phyloP scores from a whole-genome alignment of 1,140 invertebrate genomes.

The Saccostrea cuccullata region DNA sequence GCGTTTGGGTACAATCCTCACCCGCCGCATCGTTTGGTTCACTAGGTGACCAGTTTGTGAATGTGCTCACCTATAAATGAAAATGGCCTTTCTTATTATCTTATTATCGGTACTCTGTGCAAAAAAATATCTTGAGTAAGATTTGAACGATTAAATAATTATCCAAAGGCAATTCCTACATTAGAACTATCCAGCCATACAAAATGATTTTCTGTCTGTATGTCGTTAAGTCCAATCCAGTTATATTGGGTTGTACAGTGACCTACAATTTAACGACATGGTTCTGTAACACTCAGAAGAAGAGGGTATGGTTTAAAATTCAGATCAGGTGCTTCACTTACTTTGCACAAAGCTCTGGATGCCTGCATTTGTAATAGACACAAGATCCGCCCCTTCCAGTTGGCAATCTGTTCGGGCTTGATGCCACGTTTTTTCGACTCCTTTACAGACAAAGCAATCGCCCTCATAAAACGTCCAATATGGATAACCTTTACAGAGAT shows the following conservation, averaged over 20 bases:
- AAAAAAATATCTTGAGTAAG: no score
- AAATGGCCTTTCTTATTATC: no score
- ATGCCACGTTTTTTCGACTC: not conserved
- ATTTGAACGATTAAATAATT: no score
- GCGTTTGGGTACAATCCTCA: not conserved
- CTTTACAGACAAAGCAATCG: not conserved
- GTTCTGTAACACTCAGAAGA: no score
- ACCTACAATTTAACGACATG: no score
- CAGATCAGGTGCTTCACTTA: not conserved
- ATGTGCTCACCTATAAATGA: not conserved
- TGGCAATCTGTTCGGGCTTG: not conserved
- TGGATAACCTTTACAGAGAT: not conserved
- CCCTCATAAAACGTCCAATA: not conserved
- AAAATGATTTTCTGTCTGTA: not conserved
- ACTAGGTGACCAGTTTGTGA: not conserved
- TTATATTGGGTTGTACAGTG: not conserved
- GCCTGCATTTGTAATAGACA: not conserved
- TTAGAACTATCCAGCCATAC: not conserved
- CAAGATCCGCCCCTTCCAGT: not conserved
- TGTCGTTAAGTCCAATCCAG: constrained; percentile 1
- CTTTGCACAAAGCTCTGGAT: not conserved
- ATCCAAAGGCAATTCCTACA: not conserved
- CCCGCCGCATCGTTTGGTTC: not conserved
- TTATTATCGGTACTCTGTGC: no score
- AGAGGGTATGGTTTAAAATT: no score